Evolutionary conservation across 2,888 invertebrate species (phyloP).

Genomic region (Erebia aethiops): DNA sequence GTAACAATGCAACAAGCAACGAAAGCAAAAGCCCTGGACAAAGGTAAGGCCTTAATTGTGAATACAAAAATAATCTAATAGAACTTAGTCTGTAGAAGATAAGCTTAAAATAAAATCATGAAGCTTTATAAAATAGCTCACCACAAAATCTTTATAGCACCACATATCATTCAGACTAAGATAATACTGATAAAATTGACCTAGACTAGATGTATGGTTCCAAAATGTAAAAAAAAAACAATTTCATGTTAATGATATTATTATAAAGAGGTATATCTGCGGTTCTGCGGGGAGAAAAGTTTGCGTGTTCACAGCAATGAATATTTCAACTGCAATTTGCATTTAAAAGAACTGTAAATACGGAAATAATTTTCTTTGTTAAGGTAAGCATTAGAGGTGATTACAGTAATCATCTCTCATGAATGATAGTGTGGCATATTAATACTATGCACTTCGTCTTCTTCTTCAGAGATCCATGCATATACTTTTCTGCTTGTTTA

Average conservation of each 20-base stretch:
- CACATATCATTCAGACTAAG: neutral
- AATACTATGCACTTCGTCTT: neutral
- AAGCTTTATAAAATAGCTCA: neutral
- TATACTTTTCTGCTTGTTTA: conserved; percentile 5
- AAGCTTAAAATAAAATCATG: neutral
- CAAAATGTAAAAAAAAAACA: neutral
- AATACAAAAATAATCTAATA: neutral
- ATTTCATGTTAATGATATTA: neutral
- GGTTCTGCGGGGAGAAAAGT: neutral
- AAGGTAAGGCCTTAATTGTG: conserved; percentile 76
- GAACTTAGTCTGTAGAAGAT: neutral
- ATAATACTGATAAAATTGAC: neutral
- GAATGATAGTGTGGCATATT: neutral
- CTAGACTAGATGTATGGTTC: neutral
- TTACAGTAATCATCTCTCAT: neutral
- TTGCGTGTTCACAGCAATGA: conserved; percentile 15
- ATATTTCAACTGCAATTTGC: conserved; percentile 17
- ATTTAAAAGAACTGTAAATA: conserved; percentile 7
- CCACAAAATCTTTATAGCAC: neutral
- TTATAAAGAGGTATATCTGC: conserved; percentile 6
- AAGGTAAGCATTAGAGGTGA: neutral
- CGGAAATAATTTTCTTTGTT: neutral
- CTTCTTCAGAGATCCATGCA: neutral
- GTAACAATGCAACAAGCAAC: conserved; percentile 86
- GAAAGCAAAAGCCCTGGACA: conserved; percentile 88